Evolutionary conservation across 2,113 vertebrate species (phyloP), one percentile per base, ranked within the genome.

Genomic region (Erpornis zantholeuca): DNA sequence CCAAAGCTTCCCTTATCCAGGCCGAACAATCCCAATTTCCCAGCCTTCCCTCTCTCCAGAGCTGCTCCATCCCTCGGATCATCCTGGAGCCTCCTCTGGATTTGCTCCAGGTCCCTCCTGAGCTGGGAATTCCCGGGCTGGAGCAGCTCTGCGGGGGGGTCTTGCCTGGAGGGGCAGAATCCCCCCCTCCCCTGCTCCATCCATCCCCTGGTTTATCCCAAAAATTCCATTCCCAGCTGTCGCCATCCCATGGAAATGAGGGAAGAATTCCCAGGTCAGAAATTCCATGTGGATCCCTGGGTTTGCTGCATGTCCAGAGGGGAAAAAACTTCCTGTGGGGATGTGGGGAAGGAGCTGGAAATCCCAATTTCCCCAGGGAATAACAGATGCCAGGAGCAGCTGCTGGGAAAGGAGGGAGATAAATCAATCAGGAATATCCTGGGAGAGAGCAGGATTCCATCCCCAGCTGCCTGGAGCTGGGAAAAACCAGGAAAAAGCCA

Each of bases 401-500:
- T 85, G 93, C 75, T 60, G 1, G 5, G 53, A 47, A 49, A 27
- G 31, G 60, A 66, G 71, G 24, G 47, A 66, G 61, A 71, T 16
- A 66, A 94, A 92, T 93, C 57, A 54, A 71, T 82, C 61, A 31
- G 38, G 79, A 90, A 44, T 4, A 31, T 68, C 57, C 50, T 56
- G 82, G 87, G 79, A 11, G 12, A 15, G 38, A 72, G 3, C 22
- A 35, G 50, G 63, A 73, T 73, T 78, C 44, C 71, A 12, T 22
- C 28, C 28, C 21, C 87, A 61, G 3, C 73, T 66, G n/a, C 52
- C 5, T 14, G 57, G 45, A 28, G 40, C 12, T 28, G 54, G 5
- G 21, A 7, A 40, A 81, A 14, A 35, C 0, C 0, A 16, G 31
- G 2, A 45, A 21, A 45, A 45, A 45, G 44, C 44, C 44, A 21